Evolutionary conservation across 2,797 vertebrate genomes (phyloP), one percentile per base, ranked within the genome.

Genomic region (Hippocampus kuda): DNA sequence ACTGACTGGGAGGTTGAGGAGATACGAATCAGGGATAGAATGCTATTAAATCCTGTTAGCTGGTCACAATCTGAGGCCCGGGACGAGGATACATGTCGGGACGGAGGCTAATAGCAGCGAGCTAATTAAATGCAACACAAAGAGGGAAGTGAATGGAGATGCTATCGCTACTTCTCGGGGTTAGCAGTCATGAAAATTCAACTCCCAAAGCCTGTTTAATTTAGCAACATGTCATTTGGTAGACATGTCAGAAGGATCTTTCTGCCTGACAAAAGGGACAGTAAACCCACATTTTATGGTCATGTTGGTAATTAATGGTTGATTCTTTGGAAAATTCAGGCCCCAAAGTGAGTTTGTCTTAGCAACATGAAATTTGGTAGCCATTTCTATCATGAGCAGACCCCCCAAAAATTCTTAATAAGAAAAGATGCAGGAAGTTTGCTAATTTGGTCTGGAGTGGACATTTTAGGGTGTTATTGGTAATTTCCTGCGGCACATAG

Each of bases 11-110:
- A 10, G 74, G 26, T 59, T 74, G 69, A 78, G 53, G 65, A 84
- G 83, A 84, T 84, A 79, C 73, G 77, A 82, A 86, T 81, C 83
- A 46, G 75, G 70, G 69, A 75, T 59, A 68, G 74, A 27, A 24
- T 70, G 34, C 68, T 68, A 73, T 79, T 63, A 81, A 80, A 85
- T 80, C 79, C 70, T 75, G 72, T 82, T 81, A 77, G 75, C 24
- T 26, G 16, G 56, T 27, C 56, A 59, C 24, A 30, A 59, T 61
- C 27, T 27, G 74, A 70, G 72, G 78, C 67, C 75, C 65, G 26
- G 67, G 65, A 74, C 63, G 53, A 56, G 34, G 73, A 65, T 30
- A 49, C 60, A 77, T 80, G 30, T 75, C 75, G 62, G 38, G 65
- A 72, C 46, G 12, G 59, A 69, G 12, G 59, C 63, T 15, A 11